Base-by-base conservation (phyloP, 2,797 vertebrate species). In the Gymnoscopelus braueri region DNA sequence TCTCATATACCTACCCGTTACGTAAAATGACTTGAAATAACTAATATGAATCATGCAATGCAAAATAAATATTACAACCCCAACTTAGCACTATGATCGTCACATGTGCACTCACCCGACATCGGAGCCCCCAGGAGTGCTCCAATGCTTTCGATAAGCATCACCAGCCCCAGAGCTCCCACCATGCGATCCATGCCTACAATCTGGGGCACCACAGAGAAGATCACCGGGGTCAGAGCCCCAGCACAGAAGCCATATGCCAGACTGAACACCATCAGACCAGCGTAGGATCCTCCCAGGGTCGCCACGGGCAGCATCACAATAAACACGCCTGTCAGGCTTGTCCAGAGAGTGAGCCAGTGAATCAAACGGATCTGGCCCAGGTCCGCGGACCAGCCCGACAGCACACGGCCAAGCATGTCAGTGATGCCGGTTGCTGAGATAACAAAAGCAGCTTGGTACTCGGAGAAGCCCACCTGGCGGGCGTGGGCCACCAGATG, bases 211-310 rank as follows among this genome's bases (percentile, higher is more conserved):
- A 98, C 85, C 66, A 92, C 86, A 0, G 94, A 86, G 57, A 98
- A 96, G 2, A 91, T 94, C 65, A 97, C 83, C 0, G 97, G 95
- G 1, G 95, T 95, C 72, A 98, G 59, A 1, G 96, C 95, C 0
- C 97, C 97, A 0, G 95, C 91, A 39, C 92, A 94, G 87, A 98
- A 96, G 48, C 97, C 96, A 0, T 97, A 97, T 19, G 87, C 79
- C 64, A 94, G 71, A 15, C 93, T 91, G 63, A 95, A 74, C 5
- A 49, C 32, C 71, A 95, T 69, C 73, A 97, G 82, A 0, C 78
- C 75, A 0, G 75, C 0, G 13, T 94, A 93, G 14, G 87, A 85
- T 0, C 65, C 84, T 0, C 88, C 84, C 69, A 92, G 0, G 3
- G 95, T 93, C 74, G 91, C 90, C 10, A 96, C 79, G 0, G 95